phyloP scores from a whole-genome alignment of 2,113 vertebrate genomes.

The Megaptera novaeangliae region DNA sequence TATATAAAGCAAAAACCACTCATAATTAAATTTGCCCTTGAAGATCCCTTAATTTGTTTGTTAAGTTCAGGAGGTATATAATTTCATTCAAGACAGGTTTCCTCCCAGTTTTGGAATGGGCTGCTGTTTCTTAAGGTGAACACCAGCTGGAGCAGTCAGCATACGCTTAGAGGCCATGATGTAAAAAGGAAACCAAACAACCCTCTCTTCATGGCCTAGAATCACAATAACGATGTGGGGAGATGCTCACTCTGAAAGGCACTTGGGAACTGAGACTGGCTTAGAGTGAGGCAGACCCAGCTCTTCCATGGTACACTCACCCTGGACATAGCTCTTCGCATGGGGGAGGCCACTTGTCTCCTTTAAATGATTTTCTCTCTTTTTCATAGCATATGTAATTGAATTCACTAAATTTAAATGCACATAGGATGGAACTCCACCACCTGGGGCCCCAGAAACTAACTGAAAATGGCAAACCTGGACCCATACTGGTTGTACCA shows the following conservation, averaged over 20 bases:
- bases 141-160: background rate
- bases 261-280: background rate
- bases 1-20: background rate
- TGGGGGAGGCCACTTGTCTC: background rate
- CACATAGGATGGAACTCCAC: background rate
- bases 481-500: background rate
- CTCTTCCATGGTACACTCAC: accelerated
- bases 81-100: background rate
- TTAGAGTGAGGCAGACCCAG: background rate
- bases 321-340: background rate
- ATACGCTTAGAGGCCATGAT: background rate
- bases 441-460: background rate
- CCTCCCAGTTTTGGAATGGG: background rate
- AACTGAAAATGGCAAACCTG: background rate
- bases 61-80: background rate
- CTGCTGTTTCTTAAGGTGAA: background rate
- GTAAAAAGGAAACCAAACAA: background rate
- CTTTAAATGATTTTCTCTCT: background rate
- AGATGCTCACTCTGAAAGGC: background rate
- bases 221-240: background rate
- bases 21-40: background rate
- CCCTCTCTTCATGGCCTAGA: background rate
- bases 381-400: background rate
- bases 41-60: background rate
- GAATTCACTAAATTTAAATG: background rate